Percentiles rank a stretch among this genome's conserved stretches.
Evolutionary conservation across 2,797 vertebrate genomes (phyloP).

Genomic region (Pseudocheirus occidentalis): DNA sequence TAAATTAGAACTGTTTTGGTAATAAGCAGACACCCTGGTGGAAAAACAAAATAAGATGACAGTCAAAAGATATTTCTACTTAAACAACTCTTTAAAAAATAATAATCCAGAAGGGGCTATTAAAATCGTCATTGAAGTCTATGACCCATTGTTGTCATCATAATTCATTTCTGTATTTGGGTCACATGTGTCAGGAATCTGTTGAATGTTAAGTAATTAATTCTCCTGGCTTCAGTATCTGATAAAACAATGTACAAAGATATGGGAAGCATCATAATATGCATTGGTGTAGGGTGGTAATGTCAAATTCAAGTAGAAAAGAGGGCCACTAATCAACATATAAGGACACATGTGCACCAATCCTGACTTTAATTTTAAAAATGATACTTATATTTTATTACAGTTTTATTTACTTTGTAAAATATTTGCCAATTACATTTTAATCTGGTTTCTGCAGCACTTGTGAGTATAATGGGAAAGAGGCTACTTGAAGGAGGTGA

Average conservation of each 20-base stretch:
- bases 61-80: neutral
- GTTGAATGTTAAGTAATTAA: neutral
- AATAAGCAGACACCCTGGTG: no score
- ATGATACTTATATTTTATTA: neutral
- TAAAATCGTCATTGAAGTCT: neutral
- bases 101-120: neutral
- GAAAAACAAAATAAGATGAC: no score
- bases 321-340: neutral
- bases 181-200: no score
- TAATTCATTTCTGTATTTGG: neutral
- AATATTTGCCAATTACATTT: neutral
- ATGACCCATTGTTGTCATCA: neutral
- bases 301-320: neutral
- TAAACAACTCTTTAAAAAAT: neutral
- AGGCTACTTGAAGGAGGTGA: neutral
- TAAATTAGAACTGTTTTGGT: neutral
- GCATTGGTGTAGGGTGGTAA: neutral
- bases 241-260: neutral
- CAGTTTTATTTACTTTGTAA: neutral
- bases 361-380: neutral
- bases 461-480: neutral
- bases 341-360: neutral
- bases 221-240: neutral
- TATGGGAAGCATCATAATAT: neutral
- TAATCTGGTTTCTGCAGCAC: neutral